These are phyloP conservation scores for Planiliza haematocheilus DNA, from an alignment of 2,113 vertebrate species.

Conservation along the genomic window DNA sequence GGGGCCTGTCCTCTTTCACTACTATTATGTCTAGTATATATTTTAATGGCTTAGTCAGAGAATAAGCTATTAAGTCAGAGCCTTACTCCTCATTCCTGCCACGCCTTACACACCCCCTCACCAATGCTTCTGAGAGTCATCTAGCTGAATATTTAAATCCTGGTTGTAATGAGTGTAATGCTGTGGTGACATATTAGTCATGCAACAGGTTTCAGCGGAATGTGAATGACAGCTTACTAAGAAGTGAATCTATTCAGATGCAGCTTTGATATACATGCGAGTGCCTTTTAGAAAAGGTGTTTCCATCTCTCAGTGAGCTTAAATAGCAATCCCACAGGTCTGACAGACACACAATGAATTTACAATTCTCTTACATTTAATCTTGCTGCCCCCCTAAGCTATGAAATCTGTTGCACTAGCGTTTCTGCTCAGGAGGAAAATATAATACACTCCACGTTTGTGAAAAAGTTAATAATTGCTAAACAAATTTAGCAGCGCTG, in stretches of 20 bases:
- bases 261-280: conserved; percentile 28
- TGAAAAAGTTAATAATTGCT: conserved; percentile 54
- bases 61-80: conserved; percentile 14
- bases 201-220: conserved; percentile 66
- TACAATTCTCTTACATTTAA: conserved; percentile 69
- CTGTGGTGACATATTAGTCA: conserved; percentile 48
- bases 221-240: conserved; percentile 34
- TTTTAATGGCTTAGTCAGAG: conserved; percentile 2
- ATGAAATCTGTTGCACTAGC: conserved; percentile 41
- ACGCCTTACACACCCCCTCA: conserved; percentile 47
- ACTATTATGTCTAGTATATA: background rate
- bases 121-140: conserved; percentile 14
- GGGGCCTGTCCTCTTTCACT: background rate
- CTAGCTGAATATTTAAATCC: conserved; percentile 30
- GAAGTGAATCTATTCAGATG: conserved; percentile 20
- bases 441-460: conserved; percentile 19
- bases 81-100: conserved; percentile 33
- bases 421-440: conserved; percentile 40
- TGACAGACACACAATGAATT: conserved; percentile 63
- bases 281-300: conserved; percentile 11
- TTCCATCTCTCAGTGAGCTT: conserved; percentile 50
- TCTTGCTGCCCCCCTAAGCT: conserved; percentile 50
- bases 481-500: conserved; percentile 25
- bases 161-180: conserved; percentile 41
- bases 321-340: conserved; percentile 50